These are phyloP conservation scores for Bagarius yarrelli DNA, from an alignment of 2,113 vertebrate genomes.

Conservation along the genomic window DNA sequence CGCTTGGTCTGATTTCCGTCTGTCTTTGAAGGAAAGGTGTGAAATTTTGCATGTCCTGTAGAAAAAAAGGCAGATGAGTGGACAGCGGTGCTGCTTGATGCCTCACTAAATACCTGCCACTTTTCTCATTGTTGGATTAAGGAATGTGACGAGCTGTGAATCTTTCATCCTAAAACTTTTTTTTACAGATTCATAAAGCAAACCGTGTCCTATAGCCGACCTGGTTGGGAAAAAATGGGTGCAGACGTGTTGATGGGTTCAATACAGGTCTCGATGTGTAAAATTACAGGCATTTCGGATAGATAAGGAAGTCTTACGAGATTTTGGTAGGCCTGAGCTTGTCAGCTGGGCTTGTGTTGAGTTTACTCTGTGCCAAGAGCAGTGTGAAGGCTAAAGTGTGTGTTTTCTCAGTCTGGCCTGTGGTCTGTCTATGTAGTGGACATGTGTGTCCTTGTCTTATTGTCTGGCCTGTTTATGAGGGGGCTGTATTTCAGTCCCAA, in stretches of 20 bases:
- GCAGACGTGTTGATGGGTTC: neutral
- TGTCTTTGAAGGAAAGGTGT: slow-evolving; percentile 44
- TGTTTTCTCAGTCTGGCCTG: slow-evolving; percentile 42
- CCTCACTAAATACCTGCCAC: neutral
- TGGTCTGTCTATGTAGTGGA: slow-evolving; percentile 41
- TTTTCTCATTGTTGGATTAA: neutral
- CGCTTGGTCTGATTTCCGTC: slow-evolving; percentile 7
- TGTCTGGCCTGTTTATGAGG: slow-evolving; percentile 48
- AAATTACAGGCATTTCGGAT: neutral
- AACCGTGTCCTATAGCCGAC: neutral
- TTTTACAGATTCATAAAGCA: neutral
- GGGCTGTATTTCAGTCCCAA: slow-evolving; percentile 40
- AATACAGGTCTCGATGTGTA: neutral
- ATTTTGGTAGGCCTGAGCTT: neutral
- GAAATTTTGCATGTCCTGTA: slow-evolving; percentile 46
- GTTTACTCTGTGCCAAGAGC: slow-evolving; percentile 12
- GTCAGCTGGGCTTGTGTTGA: slow-evolving; percentile 14
- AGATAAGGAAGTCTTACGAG: neutral
- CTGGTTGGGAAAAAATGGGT: neutral
- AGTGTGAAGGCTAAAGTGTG: slow-evolving; percentile 29
- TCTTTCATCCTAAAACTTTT: neutral
- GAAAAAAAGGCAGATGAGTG: slow-evolving; percentile 24
- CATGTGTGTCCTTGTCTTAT: slow-evolving; percentile 34
- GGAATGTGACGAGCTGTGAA: neutral
- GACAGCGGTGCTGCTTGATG: neutral